phyloP scores from a whole-genome alignment of 2,113 vertebrate species.

The Ictalurus punctatus region DNA sequence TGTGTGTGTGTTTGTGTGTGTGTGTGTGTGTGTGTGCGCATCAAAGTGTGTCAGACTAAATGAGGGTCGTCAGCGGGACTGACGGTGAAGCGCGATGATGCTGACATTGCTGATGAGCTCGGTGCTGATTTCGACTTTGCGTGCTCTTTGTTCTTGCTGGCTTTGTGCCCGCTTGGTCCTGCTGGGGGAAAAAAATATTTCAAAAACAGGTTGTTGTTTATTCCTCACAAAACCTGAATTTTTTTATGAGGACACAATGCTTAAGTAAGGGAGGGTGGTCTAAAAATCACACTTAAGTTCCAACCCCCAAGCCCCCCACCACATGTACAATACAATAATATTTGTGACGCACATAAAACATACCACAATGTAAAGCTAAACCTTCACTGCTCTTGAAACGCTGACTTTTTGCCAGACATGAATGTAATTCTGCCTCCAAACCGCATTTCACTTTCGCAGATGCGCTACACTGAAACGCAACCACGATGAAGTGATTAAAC shows the following conservation, averaged over 20 bases:
- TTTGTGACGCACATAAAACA: not conserved
- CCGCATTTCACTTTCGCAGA: not conserved
- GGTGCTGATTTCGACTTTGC: constrained; percentile 72
- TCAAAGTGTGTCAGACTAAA: constrained; percentile 63
- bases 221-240: not conserved
- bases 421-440: not conserved
- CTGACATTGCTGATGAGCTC: constrained; percentile 73
- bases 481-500: not conserved
- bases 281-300: not conserved
- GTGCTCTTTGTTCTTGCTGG: constrained; percentile 83
- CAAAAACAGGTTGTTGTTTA: not conserved
- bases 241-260: not conserved
- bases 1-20: constrained; percentile 53
- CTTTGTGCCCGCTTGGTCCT: constrained; percentile 79
- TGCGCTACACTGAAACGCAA: not conserved
- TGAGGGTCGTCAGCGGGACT: constrained; percentile 86
- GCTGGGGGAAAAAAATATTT: constrained; percentile 20
- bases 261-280: not conserved
- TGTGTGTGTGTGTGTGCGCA: constrained; percentile 51
- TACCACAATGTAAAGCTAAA: not conserved
- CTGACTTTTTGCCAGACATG: not conserved
- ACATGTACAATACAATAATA: not conserved
- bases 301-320: too few relatives aligned
- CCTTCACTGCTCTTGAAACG: not conserved
- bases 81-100: constrained; percentile 88